Percentiles rank a stretch among this genome's conserved stretches.
Evolutionary conservation across 2,888 invertebrate genomes (phyloP).

Genomic region (Drosophila imparisetae): DNA sequence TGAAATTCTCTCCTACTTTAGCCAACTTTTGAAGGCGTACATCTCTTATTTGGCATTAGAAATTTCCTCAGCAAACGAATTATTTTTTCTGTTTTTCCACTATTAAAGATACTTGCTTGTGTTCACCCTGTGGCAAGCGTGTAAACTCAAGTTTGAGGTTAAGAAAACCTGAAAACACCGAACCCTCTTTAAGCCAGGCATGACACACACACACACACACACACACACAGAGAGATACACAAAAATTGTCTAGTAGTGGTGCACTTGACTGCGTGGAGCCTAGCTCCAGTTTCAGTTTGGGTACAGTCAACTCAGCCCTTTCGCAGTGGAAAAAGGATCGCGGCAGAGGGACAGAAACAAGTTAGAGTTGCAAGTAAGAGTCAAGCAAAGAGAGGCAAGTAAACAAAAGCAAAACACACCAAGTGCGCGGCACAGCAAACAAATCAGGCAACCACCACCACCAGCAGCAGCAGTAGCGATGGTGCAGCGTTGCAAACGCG

Average conservation of each 20-base stretch:
- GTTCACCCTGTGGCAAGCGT: background rate
- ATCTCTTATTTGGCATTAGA: accelerated
- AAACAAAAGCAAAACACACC: conserved; percentile 47
- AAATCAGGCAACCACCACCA: conserved; percentile 47
- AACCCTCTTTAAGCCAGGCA: background rate
- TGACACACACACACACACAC: background rate
- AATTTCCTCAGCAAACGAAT: background rate
- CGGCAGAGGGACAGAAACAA: conserved; percentile 33
- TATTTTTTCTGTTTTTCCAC: no score
- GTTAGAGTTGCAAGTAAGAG: conserved; percentile 15
- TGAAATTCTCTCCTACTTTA: background rate
- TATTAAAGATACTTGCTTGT: background rate
- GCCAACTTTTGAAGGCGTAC: background rate
- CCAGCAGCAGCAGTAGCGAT: conserved; percentile 5
- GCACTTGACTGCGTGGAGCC: background rate
- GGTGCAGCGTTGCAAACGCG: conserved; percentile 9
- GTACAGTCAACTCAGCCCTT: conserved; percentile 57
- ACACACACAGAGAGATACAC: background rate
- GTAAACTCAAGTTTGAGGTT: background rate
- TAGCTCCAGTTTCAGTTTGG: conserved; percentile 7
- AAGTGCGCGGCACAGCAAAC: conserved; percentile 60
- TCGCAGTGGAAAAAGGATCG: conserved; percentile 59
- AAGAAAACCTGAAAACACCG: conserved; percentile 1
- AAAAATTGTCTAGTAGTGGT: background rate
- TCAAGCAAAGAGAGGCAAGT: conserved; percentile 25